Base-by-base conservation (phyloP, 2,888 invertebrate genomes). In the Chloroclysta siterata region DNA sequence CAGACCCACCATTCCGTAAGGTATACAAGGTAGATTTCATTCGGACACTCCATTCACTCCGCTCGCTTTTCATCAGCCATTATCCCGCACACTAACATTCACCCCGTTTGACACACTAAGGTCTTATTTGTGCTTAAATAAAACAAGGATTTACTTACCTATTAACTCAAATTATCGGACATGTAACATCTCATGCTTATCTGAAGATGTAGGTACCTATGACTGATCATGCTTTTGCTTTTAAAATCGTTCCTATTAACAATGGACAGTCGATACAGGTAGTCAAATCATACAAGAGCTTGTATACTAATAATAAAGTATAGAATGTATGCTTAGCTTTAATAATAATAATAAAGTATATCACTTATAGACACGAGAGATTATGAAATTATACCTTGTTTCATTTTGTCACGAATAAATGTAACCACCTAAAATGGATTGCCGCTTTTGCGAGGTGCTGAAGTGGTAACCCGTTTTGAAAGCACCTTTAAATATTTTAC, bases 1-100 rank as follows among this genome's bases (percentile, higher is more conserved):
- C 79, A 0, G 88, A 89, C 54, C 84, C 88, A 52, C 90, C 90
- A 63, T 90, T 88, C 83, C 85, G 88, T 71, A 91, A 90, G 89
- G 90, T 92, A 88, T 87, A 84, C 84, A 86, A 90, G 88, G 89
- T 90, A 89, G 83, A 72, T 68, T 66, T 76, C 74, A 72, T 69
- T 59, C 72, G 71, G 58, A 56, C 66, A 70, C 70, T 66, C 47
- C 64, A 41, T 61, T 61, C 55, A 63, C 58, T 62, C 54, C 56
- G 47, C 63, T 57, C 51, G 69, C 69, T 70, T 71, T 29, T 39
- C 52, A 65, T 62, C 13, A 59, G 62, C 60, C 59, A 56, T 54
- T 50, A 60, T 13, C 46, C 56, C 53, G 54, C 60, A 58, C 61
- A 66, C 61, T 59, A 50, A 60, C 68, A 66, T 46, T 51, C 75